Percentiles rank a stretch among this genome's conserved stretches.
These are phyloP conservation scores for Dicroscelio sp. DNA, from an alignment of 2,888 invertebrate species.

Conservation along the genomic window DNA sequence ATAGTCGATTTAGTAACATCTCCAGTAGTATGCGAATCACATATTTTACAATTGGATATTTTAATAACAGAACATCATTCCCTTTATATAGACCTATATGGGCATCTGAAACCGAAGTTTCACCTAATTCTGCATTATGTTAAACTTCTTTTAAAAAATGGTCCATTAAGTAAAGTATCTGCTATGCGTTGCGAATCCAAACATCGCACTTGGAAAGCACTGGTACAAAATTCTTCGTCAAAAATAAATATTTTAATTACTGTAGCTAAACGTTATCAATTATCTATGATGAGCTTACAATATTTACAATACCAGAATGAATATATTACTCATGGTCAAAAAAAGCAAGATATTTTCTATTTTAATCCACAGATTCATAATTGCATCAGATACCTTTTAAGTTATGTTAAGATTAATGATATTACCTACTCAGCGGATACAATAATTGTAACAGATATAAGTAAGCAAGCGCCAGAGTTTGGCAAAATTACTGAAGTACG, in stretches of 20 bases:
- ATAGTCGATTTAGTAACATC: constrained; percentile 14
- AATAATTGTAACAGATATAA: constrained; percentile 1
- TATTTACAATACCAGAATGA: background rate
- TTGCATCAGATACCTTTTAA: constrained; percentile 13
- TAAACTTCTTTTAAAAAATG: constrained; percentile 6
- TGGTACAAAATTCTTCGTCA: background rate
- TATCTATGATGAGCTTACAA: background rate
- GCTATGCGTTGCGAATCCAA: constrained; percentile 20
- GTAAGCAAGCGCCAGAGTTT: constrained; percentile 9
- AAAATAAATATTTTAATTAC: constrained; percentile 24
- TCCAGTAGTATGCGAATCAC: background rate
- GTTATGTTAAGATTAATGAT: constrained; percentile 20
- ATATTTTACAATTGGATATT: constrained; percentile 6
- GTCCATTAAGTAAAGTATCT: constrained; percentile 6
- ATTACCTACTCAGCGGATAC: constrained; percentile 6
- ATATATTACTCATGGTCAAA: constrained; percentile 6
- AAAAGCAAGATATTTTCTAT: background rate
- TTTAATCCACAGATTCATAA: background rate
- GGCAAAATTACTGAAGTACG: constrained; percentile 18
- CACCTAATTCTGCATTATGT: constrained; percentile 4
- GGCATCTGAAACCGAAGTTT: background rate
- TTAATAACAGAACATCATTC: constrained; percentile 24
- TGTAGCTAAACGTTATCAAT: constrained; percentile 1
- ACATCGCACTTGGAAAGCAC: constrained; percentile 12
- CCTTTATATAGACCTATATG: constrained; percentile 10